Conservation (phyloP, 37 sponge, comb jelly and placozoan genomes). For the Bolinopsis microptera region DNA sequence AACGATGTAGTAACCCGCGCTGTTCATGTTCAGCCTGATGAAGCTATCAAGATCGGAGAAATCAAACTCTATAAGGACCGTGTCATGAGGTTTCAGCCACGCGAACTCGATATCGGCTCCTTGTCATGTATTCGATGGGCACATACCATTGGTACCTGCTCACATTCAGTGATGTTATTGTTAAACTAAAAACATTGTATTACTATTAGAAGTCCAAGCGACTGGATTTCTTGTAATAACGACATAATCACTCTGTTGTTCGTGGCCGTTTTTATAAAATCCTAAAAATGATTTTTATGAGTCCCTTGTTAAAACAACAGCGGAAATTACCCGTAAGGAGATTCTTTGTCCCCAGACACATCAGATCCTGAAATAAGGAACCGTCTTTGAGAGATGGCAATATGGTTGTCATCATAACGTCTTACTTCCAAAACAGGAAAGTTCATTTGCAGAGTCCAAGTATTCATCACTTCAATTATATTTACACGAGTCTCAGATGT, state of each 20-base stretch:
- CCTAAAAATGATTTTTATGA: no score
- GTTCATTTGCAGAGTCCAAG: slow-evolving; percentile 64
- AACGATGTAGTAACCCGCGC: slow-evolving; percentile 55
- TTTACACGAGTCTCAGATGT: background rate
- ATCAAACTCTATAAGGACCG: background rate
- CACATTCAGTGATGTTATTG: no score
- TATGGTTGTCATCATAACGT: slow-evolving; percentile 28
- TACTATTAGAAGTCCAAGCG: no score
- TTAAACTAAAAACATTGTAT: no score
- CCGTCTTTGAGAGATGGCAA: slow-evolving; percentile 1
- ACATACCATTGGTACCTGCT: slow-evolving; percentile 65
- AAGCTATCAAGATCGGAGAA: background rate
- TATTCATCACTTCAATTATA: slow-evolving; percentile 42
- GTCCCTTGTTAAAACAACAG: no score
- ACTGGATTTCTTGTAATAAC: no score
- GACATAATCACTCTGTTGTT: no score
- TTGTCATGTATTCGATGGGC: background rate
- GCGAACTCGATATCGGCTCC: background rate
- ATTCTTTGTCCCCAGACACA: background rate
- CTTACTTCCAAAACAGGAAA: slow-evolving; percentile 42
- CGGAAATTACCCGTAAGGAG: slow-evolving; percentile 63
- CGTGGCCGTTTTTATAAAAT: no score
- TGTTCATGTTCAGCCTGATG: slow-evolving; percentile 35
- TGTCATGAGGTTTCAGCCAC: slow-evolving; percentile 52
- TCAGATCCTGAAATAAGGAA: slow-evolving; percentile 37